These are phyloP conservation scores for Campoletis raptor DNA, from an alignment of 2,888 invertebrate genomes.

Conservation along the genomic window DNA sequence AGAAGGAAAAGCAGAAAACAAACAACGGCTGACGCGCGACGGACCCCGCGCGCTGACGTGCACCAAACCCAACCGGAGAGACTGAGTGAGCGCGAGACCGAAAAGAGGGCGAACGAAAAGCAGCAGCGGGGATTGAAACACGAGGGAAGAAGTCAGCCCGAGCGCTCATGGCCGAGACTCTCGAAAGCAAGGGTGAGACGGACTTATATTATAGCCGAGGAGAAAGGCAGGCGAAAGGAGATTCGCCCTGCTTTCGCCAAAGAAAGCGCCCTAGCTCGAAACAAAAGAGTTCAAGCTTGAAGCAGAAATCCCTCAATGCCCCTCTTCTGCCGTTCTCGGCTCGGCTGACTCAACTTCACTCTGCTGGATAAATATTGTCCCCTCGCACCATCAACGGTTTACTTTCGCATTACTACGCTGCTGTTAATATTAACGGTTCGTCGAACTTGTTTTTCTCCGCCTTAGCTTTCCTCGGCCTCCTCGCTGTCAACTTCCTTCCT, in stretches of 20 bases:
- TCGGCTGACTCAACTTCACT: slow-evolving; percentile 60
- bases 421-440: slow-evolving; percentile 69
- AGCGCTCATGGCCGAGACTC: slow-evolving; percentile 47
- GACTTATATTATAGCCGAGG: slow-evolving; percentile 59
- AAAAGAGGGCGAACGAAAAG: slow-evolving; percentile 9
- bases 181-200: slow-evolving; percentile 50
- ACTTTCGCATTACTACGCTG: slow-evolving; percentile 71
- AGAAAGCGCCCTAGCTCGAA: slow-evolving; percentile 73
- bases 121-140: neutral
- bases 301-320: slow-evolving; percentile 76
- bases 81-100: slow-evolving; percentile 8
- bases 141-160: slow-evolving; percentile 31
- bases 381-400: slow-evolving; percentile 71
- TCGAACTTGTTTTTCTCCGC: slow-evolving; percentile 67
- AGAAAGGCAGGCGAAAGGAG: slow-evolving; percentile 55
- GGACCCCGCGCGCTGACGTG: slow-evolving; percentile 51
- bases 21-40: slow-evolving; percentile 64
- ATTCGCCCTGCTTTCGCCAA: slow-evolving; percentile 56
- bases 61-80: slow-evolving; percentile 46
- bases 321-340: slow-evolving; percentile 52
- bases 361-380: slow-evolving; percentile 72
- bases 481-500: slow-evolving; percentile 42
- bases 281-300: slow-evolving; percentile 76
- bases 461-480: slow-evolving; percentile 23
- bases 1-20: slow-evolving; percentile 69